phyloP scores from a whole-genome alignment of 2,797 vertebrate species.

The Eidolon dupreanum region DNA sequence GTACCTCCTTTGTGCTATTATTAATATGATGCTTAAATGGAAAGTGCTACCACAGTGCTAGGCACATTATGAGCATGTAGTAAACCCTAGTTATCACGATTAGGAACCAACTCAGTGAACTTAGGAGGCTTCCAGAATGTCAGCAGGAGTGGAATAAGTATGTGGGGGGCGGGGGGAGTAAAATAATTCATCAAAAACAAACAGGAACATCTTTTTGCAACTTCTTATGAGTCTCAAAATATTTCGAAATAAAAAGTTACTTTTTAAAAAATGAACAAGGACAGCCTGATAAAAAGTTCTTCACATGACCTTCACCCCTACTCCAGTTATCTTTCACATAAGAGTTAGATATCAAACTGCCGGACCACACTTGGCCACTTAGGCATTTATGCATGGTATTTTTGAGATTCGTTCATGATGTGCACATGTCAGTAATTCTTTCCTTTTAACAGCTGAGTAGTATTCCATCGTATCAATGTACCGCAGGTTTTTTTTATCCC shows the following conservation, averaged over 20 bases:
- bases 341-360: neutral
- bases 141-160: neutral
- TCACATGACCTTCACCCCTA: neutral
- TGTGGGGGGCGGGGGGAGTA: neutral
- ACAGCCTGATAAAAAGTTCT: neutral
- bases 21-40: neutral
- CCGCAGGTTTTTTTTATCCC: neutral
- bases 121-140: neutral
- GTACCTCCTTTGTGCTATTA: neutral
- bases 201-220: neutral
- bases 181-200: neutral
- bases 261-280: neutral
- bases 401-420: neutral
- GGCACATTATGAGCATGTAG: no score
- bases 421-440: neutral
- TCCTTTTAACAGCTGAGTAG: neutral
- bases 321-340: neutral
- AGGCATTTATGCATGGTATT: neutral
- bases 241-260: neutral
- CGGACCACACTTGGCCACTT: neutral
- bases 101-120: neutral
- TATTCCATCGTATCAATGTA: neutral
- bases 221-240: neutral
- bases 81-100: neutral
- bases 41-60: neutral